Base-by-base conservation (phyloP, 2,888 invertebrate species). In the Heliconius aoede region DNA sequence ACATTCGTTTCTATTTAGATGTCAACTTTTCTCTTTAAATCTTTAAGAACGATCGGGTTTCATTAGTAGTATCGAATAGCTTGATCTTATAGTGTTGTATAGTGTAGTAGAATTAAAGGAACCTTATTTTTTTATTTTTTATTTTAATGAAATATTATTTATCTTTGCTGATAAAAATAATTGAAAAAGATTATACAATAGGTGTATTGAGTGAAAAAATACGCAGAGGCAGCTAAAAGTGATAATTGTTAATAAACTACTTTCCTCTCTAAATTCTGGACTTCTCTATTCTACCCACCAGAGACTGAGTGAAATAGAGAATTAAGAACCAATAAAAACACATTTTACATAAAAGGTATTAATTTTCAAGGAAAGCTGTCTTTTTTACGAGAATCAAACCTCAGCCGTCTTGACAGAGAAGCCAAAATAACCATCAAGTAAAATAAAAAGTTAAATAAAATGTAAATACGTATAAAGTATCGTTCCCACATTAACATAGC, bases 401-500 rank as follows among this genome's bases (percentile, higher is more conserved):
- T 1, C 9, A n/a, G 9, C 55, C 55, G n/a, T 58, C 26, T 15
- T 13, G 58, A n/a, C 4, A 13, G 13, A 24, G 5, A 11, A 60
- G 5, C 24, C 4, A 60, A 30, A 9, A 55, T 28, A 28, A 67
- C 4, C 4, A 7, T 30, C 9, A 24, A n/a, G 30, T 26, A 15
- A 32, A 8, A 13, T 26, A 18, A n/a, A 55, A 68, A 68, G 68
- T 68, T 55, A 69, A 69, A 69, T 32, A 69, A 69, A 69, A 30
- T 69, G 69, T 69, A 55, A 69, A 69, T n/a, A 32, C 55, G 21
- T 55, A 55, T 69, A n/a, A n/a, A 69, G 55, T 55, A 69, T 69
- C 30, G n/a, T 77, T 77, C 77, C 74, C 79, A 77, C 77, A 79
- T 77, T 77, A 77, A 60, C 72, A 77, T 75, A 76, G 55, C 61